A percentile compares a stretch with the other conserved stretches of the same genome.
Conservation (phyloP, 2,113 vertebrate species). For the Physeter macrocephalus region DNA sequence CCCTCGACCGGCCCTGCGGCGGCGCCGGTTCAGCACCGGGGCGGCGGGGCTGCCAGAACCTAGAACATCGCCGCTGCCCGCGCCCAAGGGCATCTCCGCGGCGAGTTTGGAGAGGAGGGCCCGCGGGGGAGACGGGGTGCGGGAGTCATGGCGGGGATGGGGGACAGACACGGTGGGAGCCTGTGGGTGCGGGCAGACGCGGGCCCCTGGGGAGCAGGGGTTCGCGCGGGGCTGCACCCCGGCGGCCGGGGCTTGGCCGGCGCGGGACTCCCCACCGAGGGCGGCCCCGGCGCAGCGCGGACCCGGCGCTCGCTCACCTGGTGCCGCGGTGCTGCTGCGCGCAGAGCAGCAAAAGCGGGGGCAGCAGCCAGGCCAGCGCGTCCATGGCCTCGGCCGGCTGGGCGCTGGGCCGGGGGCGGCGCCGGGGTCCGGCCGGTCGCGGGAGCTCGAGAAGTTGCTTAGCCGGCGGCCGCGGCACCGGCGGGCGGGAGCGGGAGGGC, state of each 20-base stretch:
- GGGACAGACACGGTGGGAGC: not conserved
- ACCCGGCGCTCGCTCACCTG: constrained; percentile 77
- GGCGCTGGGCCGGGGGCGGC: constrained; percentile 51
- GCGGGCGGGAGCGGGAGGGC: not conserved
- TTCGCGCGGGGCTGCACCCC: not conserved
- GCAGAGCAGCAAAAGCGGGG: constrained; percentile 77
- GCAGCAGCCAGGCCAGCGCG: constrained; percentile 71
- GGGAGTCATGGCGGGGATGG: not conserved
- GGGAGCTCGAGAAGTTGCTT: constrained; percentile 49
- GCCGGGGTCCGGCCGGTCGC: constrained; percentile 52
- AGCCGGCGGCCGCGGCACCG: not conserved
- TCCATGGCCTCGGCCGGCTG: constrained; percentile 75
- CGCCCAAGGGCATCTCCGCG: not conserved
- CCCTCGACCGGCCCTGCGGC: not conserved
- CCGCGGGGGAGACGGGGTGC: not conserved
- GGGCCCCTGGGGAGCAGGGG: not conserved
- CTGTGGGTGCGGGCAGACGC: not conserved
- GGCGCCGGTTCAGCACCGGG: constrained; percentile 46
- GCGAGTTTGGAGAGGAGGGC: not conserved
- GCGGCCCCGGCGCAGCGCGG: not conserved
- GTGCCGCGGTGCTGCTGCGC: constrained; percentile 73
- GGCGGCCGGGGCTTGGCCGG: not conserved
- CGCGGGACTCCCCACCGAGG: not conserved
- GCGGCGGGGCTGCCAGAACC: not conserved
- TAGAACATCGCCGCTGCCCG: not conserved